Conservation (phyloP, 2,797 vertebrate genomes). For the Distichodus sexfasciatus region DNA sequence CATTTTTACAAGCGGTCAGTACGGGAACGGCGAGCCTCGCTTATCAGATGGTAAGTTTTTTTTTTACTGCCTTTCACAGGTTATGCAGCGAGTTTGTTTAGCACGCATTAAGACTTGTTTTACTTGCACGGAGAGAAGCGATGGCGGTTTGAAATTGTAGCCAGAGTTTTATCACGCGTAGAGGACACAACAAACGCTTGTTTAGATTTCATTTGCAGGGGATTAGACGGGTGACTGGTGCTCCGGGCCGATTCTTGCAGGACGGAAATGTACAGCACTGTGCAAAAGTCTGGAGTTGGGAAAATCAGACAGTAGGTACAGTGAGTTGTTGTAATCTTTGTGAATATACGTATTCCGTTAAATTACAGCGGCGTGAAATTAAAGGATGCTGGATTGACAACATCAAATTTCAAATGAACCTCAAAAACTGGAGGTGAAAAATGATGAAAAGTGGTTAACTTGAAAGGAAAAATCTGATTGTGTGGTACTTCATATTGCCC, state of each 20-base stretch:
- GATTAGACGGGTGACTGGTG: conserved; percentile 55
- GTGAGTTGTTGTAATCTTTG: too few relatives aligned
- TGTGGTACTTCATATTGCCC: too few relatives aligned
- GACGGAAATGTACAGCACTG: conserved; percentile 35
- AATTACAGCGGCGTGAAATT: too few relatives aligned
- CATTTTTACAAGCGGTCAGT: conserved; percentile 51
- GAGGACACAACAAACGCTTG: conserved; percentile 50
- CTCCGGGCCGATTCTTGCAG: conserved; percentile 19
- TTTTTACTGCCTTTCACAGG: conserved; percentile 15
- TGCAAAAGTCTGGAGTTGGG: too few relatives aligned
- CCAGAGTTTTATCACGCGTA: conserved; percentile 34
- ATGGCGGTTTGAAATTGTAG: conserved; percentile 13
- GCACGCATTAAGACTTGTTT: conserved; percentile 30
- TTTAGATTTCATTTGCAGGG: conserved; percentile 59
- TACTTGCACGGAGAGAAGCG: background rate
- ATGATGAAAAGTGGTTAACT: too few relatives aligned
- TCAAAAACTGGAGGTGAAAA: too few relatives aligned
- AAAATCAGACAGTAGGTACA: too few relatives aligned
- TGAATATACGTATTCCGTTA: too few relatives aligned
- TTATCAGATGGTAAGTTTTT: conserved; percentile 29
- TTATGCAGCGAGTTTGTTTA: conserved; percentile 19
- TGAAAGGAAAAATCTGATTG: too few relatives aligned
- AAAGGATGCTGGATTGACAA: too few relatives aligned
- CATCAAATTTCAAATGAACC: too few relatives aligned
- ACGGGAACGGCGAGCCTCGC: conserved; percentile 38